A percentile compares a stretch with the other conserved stretches of the same genome.
Conservation (phyloP, 2,888 invertebrate genomes). For the Aspidiotus destructor region DNA sequence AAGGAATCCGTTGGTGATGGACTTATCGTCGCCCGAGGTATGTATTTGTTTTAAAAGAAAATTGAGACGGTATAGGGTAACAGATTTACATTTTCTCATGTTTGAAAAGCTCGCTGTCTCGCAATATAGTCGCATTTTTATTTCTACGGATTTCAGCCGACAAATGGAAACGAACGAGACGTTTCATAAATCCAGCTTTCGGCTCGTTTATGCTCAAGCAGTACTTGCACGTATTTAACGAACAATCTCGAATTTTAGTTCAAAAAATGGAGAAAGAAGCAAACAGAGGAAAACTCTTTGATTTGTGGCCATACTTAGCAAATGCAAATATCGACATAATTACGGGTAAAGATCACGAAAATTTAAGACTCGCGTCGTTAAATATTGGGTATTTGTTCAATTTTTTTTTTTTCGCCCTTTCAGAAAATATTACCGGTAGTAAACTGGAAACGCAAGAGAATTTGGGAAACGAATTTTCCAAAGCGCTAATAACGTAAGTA, state of each 20-base stretch:
- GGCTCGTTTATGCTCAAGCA: conserved; percentile 45
- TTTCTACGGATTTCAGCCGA: conserved; percentile 39
- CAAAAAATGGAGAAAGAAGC: conserved; percentile 39
- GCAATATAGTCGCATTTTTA: no score
- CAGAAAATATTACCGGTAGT: conserved; percentile 37
- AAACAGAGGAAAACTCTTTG: conserved; percentile 36
- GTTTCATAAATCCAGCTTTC: conserved; percentile 45
- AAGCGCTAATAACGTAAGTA: conserved; percentile 36
- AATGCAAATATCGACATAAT: conserved; percentile 37
- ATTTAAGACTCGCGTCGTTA: not conserved
- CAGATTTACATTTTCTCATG: no score
- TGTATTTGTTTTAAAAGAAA: not conserved
- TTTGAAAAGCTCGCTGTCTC: no score
- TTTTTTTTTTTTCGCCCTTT: conserved; percentile 8
- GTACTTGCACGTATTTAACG: conserved; percentile 42
- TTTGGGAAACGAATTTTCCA: conserved; percentile 36
- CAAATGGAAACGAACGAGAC: conserved; percentile 45
- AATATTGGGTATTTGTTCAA: not conserved
- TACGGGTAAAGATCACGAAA: conserved; percentile 35
- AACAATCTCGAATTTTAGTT: conserved; percentile 42
- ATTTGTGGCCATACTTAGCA: conserved; percentile 36
- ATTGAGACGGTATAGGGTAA: no score
- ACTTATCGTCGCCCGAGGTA: conserved; percentile 22
- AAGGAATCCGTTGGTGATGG: conserved; percentile 26
- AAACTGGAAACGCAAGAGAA: conserved; percentile 36